A percentile compares a stretch with the other conserved stretches of the same genome.
Evolutionary conservation across 2,888 invertebrate genomes (phyloP).

Genomic region (Ophioninae sp.): DNA sequence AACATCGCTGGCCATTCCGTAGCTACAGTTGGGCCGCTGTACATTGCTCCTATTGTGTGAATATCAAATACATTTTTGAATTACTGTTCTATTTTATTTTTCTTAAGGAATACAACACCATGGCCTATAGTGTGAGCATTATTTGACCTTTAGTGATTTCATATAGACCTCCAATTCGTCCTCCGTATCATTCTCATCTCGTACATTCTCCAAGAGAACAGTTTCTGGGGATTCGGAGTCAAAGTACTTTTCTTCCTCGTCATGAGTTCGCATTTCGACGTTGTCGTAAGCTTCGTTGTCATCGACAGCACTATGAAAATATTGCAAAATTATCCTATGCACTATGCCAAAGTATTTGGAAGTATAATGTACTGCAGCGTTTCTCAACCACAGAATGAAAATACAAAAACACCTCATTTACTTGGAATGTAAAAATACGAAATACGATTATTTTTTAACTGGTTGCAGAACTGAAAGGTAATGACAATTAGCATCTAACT

Average conservation of each 20-base stretch:
- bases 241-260: constrained; percentile 96
- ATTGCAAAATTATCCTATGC: constrained; percentile 33
- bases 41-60: constrained; percentile 57
- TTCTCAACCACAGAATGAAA: background rate
- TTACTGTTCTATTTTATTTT: constrained; percentile 23
- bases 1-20: constrained; percentile 47
- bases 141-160: constrained; percentile 81
- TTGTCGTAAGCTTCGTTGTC: constrained; percentile 91
- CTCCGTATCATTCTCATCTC: constrained; percentile 74
- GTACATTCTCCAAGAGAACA: constrained; percentile 66
- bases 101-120: constrained; percentile 56
- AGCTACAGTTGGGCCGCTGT: constrained; percentile 44
- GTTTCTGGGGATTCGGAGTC: constrained; percentile 89
- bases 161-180: constrained; percentile 90
- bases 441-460: background rate
- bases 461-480: too few relatives aligned
- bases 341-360: background rate
- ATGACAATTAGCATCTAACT: too few relatives aligned
- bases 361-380: background rate
- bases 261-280: constrained; percentile 87
- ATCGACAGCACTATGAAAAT: constrained; percentile 85
- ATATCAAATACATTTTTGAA: constrained; percentile 47
- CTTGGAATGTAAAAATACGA: background rate
- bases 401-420: background rate
- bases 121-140: constrained; percentile 67